These are phyloP conservation scores for Drosophila koepferae DNA, from an alignment of 2,888 invertebrate genomes.

Conservation along the genomic window DNA sequence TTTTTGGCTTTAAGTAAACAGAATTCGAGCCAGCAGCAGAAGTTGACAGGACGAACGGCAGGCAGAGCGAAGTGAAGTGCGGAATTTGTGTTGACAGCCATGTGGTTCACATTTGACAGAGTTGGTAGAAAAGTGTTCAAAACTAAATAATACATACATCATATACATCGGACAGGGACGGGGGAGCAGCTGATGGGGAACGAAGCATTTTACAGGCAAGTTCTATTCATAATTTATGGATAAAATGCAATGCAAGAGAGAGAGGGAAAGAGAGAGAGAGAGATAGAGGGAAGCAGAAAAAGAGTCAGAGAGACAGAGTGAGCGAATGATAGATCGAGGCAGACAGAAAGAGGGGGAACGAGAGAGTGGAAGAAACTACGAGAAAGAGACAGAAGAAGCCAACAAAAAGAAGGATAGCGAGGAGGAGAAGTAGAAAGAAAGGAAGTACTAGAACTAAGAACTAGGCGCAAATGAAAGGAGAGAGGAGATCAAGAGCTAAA, in stretches of 20 bases:
- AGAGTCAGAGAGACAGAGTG: not conserved
- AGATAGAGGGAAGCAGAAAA: not conserved
- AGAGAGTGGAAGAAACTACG: not conserved
- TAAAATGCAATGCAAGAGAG: not conserved
- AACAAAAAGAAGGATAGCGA: no score
- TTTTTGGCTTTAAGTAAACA: conserved; percentile 40
- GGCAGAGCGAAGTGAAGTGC: not conserved
- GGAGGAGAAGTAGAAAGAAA: no score
- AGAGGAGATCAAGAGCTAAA: not conserved
- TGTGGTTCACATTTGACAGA: conserved; percentile 43
- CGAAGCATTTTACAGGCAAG: not conserved
- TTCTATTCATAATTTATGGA: not conserved
- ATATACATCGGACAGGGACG: not conserved
- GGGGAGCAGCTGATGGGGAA: conserved; percentile 2
- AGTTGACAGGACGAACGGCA: conserved; percentile 14
- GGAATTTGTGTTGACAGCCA: conserved; percentile 47
- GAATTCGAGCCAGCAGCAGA: not conserved
- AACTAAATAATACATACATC: conserved; percentile 34
- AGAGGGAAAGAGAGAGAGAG: not conserved
- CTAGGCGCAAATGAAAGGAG: not conserved
- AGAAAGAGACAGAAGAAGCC: not conserved
- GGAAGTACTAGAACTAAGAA: no score
- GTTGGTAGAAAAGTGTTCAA: conserved; percentile 5
- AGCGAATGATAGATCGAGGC: not conserved
- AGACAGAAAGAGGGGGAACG: not conserved